Percentiles rank a stretch among this genome's conserved stretches.
Conservation (phyloP, 2,797 vertebrate species). For the Protosalanx chinensis region DNA sequence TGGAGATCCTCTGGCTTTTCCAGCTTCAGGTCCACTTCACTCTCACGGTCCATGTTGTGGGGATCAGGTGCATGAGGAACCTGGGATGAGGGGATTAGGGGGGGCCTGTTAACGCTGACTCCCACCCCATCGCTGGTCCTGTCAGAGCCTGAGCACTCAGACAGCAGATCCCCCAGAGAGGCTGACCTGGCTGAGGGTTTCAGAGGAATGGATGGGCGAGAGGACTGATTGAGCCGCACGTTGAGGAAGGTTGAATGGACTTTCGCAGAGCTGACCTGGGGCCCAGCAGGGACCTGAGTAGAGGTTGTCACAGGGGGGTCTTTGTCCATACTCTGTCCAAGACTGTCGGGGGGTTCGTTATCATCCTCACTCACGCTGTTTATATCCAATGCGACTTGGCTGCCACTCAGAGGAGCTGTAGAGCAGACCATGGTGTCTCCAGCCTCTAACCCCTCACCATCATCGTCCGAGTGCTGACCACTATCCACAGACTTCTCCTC, state of each 20-base stretch:
- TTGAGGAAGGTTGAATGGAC: not conserved
- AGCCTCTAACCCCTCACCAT: constrained; percentile 52
- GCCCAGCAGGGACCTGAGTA: not conserved
- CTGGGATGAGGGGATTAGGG: not conserved
- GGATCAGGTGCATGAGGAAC: constrained; percentile 29
- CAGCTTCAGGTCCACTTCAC: constrained; percentile 78
- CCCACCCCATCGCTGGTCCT: constrained; percentile 11
- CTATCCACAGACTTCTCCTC: constrained; percentile 81
- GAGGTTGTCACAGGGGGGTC: constrained; percentile 13
- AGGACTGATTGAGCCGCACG: constrained; percentile 14
- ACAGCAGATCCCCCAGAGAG: constrained; percentile 79
- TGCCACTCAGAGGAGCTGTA: constrained; percentile 51
- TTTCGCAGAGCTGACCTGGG: constrained; percentile 14
- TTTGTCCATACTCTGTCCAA: constrained; percentile 6
- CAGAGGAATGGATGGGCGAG: constrained; percentile 47
- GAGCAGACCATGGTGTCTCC: constrained; percentile 54
- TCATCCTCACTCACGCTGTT: constrained; percentile 48
- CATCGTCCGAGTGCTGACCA: constrained; percentile 66
- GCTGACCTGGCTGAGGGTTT: constrained; percentile 51
- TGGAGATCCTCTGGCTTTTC: constrained; percentile 81
- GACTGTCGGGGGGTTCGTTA: constrained; percentile 34
- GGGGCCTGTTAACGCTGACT: not conserved
- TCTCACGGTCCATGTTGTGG: constrained; percentile 73
- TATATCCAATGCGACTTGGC: constrained; percentile 60
- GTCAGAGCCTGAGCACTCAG: constrained; percentile 35